phyloP scores from a whole-genome alignment of 2,797 vertebrate genomes.

The Phoebastria nigripes region DNA sequence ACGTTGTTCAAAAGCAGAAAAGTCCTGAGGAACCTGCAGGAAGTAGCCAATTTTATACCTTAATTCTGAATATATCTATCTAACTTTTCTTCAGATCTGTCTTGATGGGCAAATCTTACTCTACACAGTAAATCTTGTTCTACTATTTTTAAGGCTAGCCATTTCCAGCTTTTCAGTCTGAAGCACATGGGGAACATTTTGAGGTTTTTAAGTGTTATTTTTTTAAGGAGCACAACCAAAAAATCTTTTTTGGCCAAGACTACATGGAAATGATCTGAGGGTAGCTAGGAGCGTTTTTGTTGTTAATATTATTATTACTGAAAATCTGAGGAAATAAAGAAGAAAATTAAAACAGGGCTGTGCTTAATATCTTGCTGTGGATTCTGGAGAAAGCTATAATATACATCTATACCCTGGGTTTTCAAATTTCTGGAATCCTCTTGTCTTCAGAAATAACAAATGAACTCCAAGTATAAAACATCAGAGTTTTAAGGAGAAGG shows the following conservation, averaged over 20 bases:
- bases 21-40: background rate
- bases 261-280: background rate
- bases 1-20: background rate
- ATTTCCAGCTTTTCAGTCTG: background rate
- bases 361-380: background rate
- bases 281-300: background rate
- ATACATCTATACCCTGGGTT: background rate
- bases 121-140: background rate
- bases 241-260: background rate
- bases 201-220: background rate
- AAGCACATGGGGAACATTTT: background rate
- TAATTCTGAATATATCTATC: background rate
- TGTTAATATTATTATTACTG: background rate
- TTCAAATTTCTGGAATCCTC: background rate
- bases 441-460: background rate
- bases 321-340: background rate
- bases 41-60: background rate
- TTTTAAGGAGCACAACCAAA: background rate
- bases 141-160: background rate
- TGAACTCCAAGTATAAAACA: background rate
- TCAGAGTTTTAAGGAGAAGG: background rate
- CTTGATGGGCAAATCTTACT: background rate
- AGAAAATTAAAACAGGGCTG: background rate
- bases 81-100: background rate
- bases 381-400: background rate